Evolutionary conservation across 2,797 vertebrate genomes (phyloP).

Genomic region (Psittacula echo): DNA sequence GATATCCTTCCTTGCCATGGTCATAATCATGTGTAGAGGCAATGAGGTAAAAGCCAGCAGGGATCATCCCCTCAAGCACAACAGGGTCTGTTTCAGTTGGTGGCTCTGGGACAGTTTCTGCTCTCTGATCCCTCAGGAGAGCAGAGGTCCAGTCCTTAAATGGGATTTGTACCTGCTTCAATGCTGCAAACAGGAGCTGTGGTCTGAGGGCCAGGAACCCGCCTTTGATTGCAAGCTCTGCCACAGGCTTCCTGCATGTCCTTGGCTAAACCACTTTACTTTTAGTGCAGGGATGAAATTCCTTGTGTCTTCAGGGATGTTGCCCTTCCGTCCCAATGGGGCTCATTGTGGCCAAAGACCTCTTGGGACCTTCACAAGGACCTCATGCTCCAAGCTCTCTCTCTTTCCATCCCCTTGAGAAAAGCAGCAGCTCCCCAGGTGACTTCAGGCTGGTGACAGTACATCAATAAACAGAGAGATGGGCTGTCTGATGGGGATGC

Average conservation of each 20-base stretch:
- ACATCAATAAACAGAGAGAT: neutral
- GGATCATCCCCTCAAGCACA: neutral
- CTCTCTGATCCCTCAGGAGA: neutral
- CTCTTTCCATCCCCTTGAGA: neutral
- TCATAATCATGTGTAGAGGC: too few relatives aligned
- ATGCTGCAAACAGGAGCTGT: neutral
- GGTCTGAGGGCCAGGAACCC: neutral
- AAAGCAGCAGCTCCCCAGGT: neutral
- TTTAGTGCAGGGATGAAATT: too few relatives aligned
- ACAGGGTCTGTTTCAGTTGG: neutral
- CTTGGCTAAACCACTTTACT: neutral
- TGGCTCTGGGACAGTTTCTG: neutral
- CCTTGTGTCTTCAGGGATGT: neutral
- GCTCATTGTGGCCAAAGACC: neutral
- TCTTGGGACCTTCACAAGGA: neutral
- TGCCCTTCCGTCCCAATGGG: neutral
- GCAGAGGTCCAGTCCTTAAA: neutral
- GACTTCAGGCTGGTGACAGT: neutral
- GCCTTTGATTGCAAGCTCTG: neutral
- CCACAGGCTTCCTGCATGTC: rapidly evolving
- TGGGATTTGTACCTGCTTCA: neutral
- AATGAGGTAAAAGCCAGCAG: neutral
- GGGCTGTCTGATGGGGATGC: neutral
- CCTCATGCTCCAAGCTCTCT: neutral
- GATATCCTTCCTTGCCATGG: neutral